phyloP scores from a whole-genome alignment of 2,797 vertebrate species.

The Bufotes viridis region DNA sequence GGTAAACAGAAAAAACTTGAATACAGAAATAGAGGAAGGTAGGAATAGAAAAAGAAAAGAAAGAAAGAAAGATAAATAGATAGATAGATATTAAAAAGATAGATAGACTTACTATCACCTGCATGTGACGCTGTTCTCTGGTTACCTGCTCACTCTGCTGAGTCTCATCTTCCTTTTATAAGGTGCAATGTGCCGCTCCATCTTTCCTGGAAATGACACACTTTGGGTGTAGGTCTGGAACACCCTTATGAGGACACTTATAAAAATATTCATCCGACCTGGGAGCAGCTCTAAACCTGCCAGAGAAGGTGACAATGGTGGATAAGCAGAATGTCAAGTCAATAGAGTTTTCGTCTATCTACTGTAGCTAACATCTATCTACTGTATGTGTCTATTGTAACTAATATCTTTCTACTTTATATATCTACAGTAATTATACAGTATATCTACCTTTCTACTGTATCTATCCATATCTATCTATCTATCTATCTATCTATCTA shows the following conservation, averaged over 20 bases:
- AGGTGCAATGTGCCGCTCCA: background rate
- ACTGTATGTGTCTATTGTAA: background rate
- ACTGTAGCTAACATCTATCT: too few relatives aligned
- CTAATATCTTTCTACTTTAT: too few relatives aligned
- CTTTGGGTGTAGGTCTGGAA: constrained; percentile 12
- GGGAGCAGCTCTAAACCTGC: background rate
- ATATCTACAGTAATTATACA: background rate
- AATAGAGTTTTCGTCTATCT: background rate
- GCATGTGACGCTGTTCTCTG: background rate
- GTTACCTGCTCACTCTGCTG: background rate
- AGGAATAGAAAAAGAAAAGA: background rate
- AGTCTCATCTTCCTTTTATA: background rate
- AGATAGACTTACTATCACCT: constrained; percentile 28
- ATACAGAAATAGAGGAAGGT: background rate
- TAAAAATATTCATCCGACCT: constrained; percentile 21
- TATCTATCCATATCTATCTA: too few relatives aligned
- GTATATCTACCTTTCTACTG: too few relatives aligned
- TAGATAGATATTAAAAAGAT: background rate
- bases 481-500: too few relatives aligned
- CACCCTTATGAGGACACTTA: constrained; percentile 14
- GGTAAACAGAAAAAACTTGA: background rate
- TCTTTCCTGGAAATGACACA: background rate
- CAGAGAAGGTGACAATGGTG: background rate
- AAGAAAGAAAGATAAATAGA: background rate
- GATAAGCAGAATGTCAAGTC: background rate